phyloP scores from a whole-genome alignment of 2,888 invertebrate species.

The Machimus atricapillus region DNA sequence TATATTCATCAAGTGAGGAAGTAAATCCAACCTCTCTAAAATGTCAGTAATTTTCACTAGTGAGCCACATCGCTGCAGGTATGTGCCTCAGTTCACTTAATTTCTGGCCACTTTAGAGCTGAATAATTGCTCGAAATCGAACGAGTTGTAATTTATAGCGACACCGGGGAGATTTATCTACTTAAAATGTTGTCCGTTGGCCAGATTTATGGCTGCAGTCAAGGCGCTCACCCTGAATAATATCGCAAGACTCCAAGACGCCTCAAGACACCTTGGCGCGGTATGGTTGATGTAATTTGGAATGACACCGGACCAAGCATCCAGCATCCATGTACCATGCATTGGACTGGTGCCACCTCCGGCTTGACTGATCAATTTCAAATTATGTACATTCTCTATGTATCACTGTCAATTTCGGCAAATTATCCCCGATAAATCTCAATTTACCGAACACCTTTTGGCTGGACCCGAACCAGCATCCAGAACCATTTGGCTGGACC shows the following conservation, averaged over 20 bases:
- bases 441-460: constrained; percentile 40
- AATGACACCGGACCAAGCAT: not conserved
- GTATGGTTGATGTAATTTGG: constrained; percentile 9
- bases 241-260: not conserved
- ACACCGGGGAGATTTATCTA: not conserved
- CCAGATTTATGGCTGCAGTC: not conserved
- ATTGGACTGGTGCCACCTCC: not conserved
- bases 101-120: not conserved
- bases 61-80: not conserved
- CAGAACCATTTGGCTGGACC: not conserved
- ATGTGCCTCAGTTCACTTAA: not conserved
- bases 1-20: not conserved
- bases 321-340: not conserved
- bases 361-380: constrained; percentile 34
- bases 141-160: constrained; percentile 13
- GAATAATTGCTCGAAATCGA: not conserved
- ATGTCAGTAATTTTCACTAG: not conserved
- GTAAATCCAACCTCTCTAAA: not conserved
- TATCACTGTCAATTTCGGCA: constrained; percentile 40
- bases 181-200: constrained; percentile 4
- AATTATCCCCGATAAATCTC: constrained; percentile 41
- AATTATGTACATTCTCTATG: constrained; percentile 39
- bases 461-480: not conserved
- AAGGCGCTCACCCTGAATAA: constrained; percentile 3
- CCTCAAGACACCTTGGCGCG: not conserved